Evolutionary conservation across 1,140 invertebrate species (phyloP).

Genomic region (Saccostrea glomerata): DNA sequence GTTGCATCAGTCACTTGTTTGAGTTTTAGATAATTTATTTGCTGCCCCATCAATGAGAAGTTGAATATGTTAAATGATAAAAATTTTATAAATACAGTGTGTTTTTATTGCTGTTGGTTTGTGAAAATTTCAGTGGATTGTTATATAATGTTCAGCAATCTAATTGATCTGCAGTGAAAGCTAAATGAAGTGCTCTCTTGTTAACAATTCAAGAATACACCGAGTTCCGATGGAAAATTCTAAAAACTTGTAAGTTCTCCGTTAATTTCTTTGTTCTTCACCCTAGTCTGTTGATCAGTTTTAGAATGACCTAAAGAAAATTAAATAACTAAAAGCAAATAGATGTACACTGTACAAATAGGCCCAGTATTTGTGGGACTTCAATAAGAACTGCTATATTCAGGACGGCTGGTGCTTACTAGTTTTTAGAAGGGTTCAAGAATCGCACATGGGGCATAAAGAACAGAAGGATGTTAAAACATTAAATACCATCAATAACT

Average conservation of each 20-base stretch:
- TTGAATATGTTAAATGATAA: too few relatives aligned
- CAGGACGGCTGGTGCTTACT: neutral
- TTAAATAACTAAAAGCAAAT: neutral
- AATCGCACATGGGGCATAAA: too few relatives aligned
- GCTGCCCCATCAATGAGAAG: too few relatives aligned
- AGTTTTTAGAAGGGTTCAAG: neutral
- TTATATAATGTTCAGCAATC: neutral
- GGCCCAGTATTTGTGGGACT: neutral
- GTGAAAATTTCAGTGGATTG: neutral
- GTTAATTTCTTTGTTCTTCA: too few relatives aligned
- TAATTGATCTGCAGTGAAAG: neutral
- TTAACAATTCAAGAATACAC: neutral
- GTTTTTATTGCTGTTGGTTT: neutral
- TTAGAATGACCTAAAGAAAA: neutral
- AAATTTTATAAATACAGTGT: neutral
- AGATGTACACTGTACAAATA: neutral
- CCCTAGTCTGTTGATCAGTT: too few relatives aligned
- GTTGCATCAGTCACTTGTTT: too few relatives aligned
- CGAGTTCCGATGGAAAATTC: neutral
- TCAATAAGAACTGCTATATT: neutral
- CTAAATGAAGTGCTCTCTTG: too few relatives aligned
- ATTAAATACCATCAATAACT: neutral
- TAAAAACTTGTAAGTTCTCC: too few relatives aligned
- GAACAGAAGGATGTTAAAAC: too few relatives aligned
- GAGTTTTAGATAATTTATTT: too few relatives aligned